These are phyloP conservation scores for Sclerurus mexicanus DNA, from an alignment of 2,113 vertebrate genomes.

Conservation along the genomic window DNA sequence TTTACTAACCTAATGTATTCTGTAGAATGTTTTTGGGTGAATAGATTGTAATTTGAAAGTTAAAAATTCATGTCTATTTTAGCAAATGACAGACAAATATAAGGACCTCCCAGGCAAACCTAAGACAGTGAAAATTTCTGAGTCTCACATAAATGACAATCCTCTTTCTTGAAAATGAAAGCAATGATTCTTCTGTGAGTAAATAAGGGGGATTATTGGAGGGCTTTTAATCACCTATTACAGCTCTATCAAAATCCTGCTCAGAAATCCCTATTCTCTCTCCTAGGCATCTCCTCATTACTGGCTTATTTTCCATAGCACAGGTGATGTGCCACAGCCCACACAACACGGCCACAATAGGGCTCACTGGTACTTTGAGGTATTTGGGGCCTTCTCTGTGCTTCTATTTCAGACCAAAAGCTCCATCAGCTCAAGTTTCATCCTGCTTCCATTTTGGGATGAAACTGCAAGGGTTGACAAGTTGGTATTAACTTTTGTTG, in stretches of 20 bases:
- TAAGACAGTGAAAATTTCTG: constrained; percentile 23
- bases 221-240: background rate
- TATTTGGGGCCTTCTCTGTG: background rate
- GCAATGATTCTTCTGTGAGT: constrained; percentile 33
- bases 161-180: constrained; percentile 51
- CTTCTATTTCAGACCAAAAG: background rate
- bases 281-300: background rate
- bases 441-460: background rate
- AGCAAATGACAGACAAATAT: background rate
- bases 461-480: background rate
- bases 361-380: rapidly evolving
- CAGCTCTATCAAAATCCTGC: constrained; percentile 42
- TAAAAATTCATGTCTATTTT: constrained; percentile 9
- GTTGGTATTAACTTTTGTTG: background rate
- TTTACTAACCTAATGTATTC: background rate
- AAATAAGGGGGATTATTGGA: constrained; percentile 5
- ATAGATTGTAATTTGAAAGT: background rate
- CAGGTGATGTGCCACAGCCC: background rate
- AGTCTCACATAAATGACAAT: constrained; percentile 27
- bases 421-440: background rate
- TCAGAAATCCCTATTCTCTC: constrained; percentile 46
- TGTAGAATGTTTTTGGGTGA: background rate
- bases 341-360: rapidly evolving
- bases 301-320: constrained; percentile 4
- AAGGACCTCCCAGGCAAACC: constrained; percentile 28